Evolutionary conservation across 2,113 vertebrate species (phyloP), one percentile per base, ranked within the genome.

Genomic region (Eira barbara): DNA sequence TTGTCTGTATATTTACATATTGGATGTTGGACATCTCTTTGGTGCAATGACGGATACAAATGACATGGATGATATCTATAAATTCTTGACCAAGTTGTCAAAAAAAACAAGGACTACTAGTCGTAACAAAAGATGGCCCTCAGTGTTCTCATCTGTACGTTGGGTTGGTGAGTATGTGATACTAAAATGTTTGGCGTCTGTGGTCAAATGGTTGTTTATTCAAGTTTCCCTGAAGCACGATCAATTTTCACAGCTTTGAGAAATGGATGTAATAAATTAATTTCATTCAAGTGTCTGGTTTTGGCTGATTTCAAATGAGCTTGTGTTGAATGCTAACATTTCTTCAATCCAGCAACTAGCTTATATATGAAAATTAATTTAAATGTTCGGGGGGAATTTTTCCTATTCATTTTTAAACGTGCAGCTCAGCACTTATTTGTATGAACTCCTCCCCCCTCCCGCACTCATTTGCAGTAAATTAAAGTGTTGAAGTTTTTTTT

Each of bases 401-500:
- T 36, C 36, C 63, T 31, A 11, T 63, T 76, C 74, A 69, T 76
- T 76, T 89, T 52, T 63, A 82, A 93, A 82, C 86, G n/a, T 89
- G 73, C 42, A 89, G 63, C 80, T 73, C 27, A 69, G 65, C 20
- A 18, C 25, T 55, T 49, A 73, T 55, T 74, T 59, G 12, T 36
- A 39, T 81, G 45, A 91, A 69, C 11, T 12, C 34, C 91, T 15
- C 23, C 29, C 23, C 12, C 13, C 1, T 71, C 71, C 39, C 39
- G 39, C 34, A 82, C 61, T 87, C 80, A 52, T 55, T 83, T 84
- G 39, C 13, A 88, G 80, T 59, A n/a, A 45, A 89, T 69, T 52
- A 74, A 92, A 84, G 79, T 67, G 89, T 96, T 36, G 45, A 63
- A 52, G 29, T 45, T 71, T 65, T 96, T 79, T 96, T 47, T 96